Conservation (phyloP, 1,140 invertebrate genomes). For the Homarus americanus region DNA sequence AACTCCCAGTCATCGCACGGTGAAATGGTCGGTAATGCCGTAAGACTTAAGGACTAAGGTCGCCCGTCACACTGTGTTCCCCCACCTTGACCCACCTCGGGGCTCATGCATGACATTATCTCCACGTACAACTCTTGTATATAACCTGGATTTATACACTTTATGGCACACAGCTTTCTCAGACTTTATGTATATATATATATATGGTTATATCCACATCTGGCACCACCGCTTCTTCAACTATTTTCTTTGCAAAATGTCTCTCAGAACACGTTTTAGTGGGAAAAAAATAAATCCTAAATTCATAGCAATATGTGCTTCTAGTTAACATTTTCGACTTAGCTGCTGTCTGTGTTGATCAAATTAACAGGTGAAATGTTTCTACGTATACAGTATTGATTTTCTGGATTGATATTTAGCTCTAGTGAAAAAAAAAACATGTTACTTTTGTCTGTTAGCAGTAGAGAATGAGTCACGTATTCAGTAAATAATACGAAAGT, state of each 20-base stretch:
- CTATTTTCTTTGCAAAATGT: neutral
- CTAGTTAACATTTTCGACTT: neutral
- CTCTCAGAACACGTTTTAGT: neutral
- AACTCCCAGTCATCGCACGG: neutral
- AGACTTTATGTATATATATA: conserved; percentile 7
- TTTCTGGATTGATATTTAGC: neutral
- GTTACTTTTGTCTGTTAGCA: conserved; percentile 21
- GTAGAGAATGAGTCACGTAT: neutral
- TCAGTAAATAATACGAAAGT: neutral
- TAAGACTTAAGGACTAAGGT: neutral
- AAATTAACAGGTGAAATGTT: neutral
- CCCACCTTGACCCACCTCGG: neutral
- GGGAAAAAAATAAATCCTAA: neutral
- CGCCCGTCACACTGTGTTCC: conserved; percentile 1
- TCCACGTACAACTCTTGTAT: neutral
- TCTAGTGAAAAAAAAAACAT: neutral
- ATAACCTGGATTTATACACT: neutral
- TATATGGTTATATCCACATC: neutral
- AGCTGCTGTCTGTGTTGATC: conserved; percentile 13
- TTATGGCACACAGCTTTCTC: neutral
- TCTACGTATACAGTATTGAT: neutral
- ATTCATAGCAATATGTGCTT: neutral
- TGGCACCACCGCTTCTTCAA: neutral
- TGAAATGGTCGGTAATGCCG: neutral
- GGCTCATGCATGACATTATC: neutral